These are phyloP conservation scores for Watsonalla cultraria DNA, from an alignment of 2,888 invertebrate genomes.

Conservation along the genomic window DNA sequence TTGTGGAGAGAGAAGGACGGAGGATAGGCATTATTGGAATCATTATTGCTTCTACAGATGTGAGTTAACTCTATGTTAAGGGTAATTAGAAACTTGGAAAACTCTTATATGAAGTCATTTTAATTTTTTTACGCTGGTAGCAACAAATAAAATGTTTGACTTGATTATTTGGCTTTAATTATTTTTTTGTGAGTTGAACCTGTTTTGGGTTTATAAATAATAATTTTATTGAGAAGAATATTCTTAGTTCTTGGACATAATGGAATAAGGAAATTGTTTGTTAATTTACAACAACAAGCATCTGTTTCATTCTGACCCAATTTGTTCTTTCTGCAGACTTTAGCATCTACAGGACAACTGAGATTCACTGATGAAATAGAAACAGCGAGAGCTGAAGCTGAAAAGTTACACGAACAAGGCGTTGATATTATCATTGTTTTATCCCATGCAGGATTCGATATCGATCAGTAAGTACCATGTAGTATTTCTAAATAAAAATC, in stretches of 20 bases:
- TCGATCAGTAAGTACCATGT: slow-evolving; percentile 68
- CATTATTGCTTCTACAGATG: slow-evolving; percentile 57
- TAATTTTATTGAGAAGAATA: too few relatives aligned
- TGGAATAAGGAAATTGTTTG: too few relatives aligned
- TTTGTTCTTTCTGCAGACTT: slow-evolving; percentile 57
- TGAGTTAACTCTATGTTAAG: slow-evolving; percentile 30
- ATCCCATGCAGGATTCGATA: slow-evolving; percentile 88
- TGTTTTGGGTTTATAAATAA: too few relatives aligned
- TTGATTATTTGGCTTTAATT: too few relatives aligned
- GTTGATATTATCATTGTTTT: slow-evolving; percentile 89
- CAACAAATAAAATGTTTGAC: too few relatives aligned
- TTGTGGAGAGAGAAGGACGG: slow-evolving; percentile 81
- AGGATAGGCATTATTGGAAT: slow-evolving; percentile 90
- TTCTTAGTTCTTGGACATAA: too few relatives aligned
- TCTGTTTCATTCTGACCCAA: background rate
- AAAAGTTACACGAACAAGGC: slow-evolving; percentile 78
- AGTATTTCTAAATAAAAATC: background rate
- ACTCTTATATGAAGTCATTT: too few relatives aligned
- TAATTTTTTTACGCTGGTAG: too few relatives aligned
- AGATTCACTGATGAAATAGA: slow-evolving; percentile 83
- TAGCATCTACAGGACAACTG: slow-evolving; percentile 82
- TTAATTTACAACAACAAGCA: too few relatives aligned
- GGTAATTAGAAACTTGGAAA: too few relatives aligned
- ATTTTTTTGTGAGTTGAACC: too few relatives aligned
- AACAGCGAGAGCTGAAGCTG: slow-evolving; percentile 82